Base-by-base conservation (phyloP, 1,140 invertebrate genomes). In the Drosophila kohkoa region DNA sequence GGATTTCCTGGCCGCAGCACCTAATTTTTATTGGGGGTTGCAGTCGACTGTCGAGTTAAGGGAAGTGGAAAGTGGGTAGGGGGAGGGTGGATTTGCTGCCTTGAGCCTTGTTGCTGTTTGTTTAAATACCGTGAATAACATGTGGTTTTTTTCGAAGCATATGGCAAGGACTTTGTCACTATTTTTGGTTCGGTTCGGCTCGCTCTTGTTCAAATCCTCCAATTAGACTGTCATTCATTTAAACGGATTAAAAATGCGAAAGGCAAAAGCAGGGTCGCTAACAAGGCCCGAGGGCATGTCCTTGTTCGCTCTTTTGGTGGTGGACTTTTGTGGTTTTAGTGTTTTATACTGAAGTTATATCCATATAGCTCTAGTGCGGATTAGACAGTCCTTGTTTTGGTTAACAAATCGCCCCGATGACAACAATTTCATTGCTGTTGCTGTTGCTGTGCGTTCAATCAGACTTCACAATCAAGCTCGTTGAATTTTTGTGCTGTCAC, bases 201-300 rank as follows among this genome's bases (percentile, higher is more conserved):
- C 63, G 60, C 75, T 76, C 63, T 71, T 54, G 49, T 80, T 66
- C 77, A 90, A 90, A 91, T 90, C 82, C 90, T 91, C 90, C 90
- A 91, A 91, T 91, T 91, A 91, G 90, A 91, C 90, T 91, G 90
- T 91, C 90, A 91, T 91, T 91, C 90, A 91, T 91, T 91, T 91
- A 91, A 91, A 86, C 86, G 90, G 90, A 91, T 91, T 91, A 91
- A 86, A 91, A 91, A 79, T 71, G 20, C 74, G 71, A 82, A 82
- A 71, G 77, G 71, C 48, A 49, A 25, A 25, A 16, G 28, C 28
- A 68, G 55, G 65, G 64, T 58, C 51, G 62, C 62, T 70, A 49
- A 70, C 71, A 60, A 74, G 64, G 59, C 68, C 41, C 54, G 45
- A 59, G 66, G 73, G 73, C 48, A n/a, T 71, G 38, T 2, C 51